Conservation (phyloP, 2,888 invertebrate species). For the Halictus quadricinctus region DNA sequence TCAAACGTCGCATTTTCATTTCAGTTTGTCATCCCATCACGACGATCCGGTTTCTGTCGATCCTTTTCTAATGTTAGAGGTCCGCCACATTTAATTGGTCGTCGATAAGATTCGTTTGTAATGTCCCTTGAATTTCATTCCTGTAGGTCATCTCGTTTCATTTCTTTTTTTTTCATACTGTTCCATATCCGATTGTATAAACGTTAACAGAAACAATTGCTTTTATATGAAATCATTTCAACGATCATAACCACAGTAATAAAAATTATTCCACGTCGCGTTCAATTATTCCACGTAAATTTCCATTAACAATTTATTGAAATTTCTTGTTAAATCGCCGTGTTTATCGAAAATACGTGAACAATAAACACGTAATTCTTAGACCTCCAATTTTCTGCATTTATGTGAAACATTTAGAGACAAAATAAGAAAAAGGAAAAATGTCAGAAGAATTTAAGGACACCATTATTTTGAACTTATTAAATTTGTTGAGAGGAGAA, state of each 20-base stretch:
- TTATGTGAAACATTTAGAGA: background rate
- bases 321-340: background rate
- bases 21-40: constrained; percentile 46
- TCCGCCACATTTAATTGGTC: constrained; percentile 16
- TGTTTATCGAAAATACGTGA: background rate
- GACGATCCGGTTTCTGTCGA: constrained; percentile 37
- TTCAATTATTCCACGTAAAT: background rate
- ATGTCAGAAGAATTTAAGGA: background rate
- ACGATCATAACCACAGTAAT: background rate
- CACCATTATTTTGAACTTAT: background rate
- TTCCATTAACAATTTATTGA: background rate
- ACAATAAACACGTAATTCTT: background rate
- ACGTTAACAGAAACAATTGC: background rate
- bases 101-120: constrained; percentile 11
- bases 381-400: background rate
- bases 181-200: background rate
- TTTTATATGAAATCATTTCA: background rate
- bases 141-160: background rate
- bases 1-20: constrained; percentile 53
- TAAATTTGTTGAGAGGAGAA: background rate
- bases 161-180: background rate
- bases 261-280: background rate
- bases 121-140: background rate
- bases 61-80: constrained; percentile 11
- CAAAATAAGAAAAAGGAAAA: too few relatives aligned